Evolutionary conservation across 2,888 invertebrate species (phyloP), one percentile per base, ranked within the genome.

Genomic region (Rhyacophila evoluta): DNA sequence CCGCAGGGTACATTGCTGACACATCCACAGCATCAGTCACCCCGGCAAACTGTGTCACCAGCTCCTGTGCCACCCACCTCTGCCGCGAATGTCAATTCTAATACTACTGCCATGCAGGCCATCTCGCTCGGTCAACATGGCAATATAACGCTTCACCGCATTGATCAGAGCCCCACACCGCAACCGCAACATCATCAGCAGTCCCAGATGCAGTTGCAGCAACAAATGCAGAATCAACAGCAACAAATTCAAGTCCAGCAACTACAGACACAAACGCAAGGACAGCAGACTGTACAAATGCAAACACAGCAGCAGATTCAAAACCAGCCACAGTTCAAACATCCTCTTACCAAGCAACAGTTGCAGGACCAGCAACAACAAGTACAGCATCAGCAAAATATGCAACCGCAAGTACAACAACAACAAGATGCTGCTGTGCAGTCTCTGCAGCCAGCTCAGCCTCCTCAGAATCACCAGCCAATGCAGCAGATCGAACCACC

Each of bases 311-410:
- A 86, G 8, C 86, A 86, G 28, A 85, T 85, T 75, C 84, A 85
- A 11, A 83, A 84, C 8, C 84, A 84, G 19, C 85, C 82, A 36
- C 89, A 88, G 37, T 86, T 87, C 8, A 87, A 88, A 74, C 88
- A 89, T 55, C 89, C 90, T 55, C 89, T 91, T 78, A 87, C 88
- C 75, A 91, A 88, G 79, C 88, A 88, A 78, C 88, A 89, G 82
- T 87, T 87, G 33, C 89, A 89, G 75, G 85, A 88, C 15, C 89
- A 89, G 79, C 87, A 88, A n/a, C n/a, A n/a, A n/a, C n/a, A n/a
- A 83, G 86, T 87, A 74, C 84, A 87, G 79, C 90, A 89, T 83
- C 90, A 90, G 80, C 87, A 89, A 78, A 89, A 89, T 1, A 86
- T 88, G 70, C 87, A 90, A 74, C 90, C 90, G 80, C 85, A 85